Evolutionary conservation across 2,113 vertebrate species (phyloP), one percentile per base, ranked within the genome.

Genomic region (Rhipidura dahli): DNA sequence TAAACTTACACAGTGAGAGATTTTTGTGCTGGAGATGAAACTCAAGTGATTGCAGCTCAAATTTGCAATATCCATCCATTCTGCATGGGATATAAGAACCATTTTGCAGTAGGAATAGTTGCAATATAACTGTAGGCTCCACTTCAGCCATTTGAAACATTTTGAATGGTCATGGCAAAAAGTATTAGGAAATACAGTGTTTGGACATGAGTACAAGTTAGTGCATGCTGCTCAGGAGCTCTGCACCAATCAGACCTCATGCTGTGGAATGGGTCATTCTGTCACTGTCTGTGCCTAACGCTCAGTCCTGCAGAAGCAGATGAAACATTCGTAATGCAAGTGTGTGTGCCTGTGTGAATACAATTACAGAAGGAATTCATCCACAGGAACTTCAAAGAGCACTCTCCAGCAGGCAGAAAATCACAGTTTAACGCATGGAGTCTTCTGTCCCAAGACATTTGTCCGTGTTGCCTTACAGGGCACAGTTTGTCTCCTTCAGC

Each of bases 391-490:
- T 94, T 94, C 89, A 79, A 60, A 95, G 69, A 82, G 49, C 66
- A 44, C 64, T 90, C 42, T 92, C 47, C 60, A 89, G 68, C 59
- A 54, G 75, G 80, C 89, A 96, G 76, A 96, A 95, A 92, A 84
- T 78, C 64, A 40, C 16, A 35, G 51, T 87, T 91, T 68, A 82
- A 86, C 15, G 31, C 49, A 7, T 60, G 47, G 63, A 77, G 20
- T 59, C 37, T 80, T 90, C 82, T 79, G 24, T 76, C 83, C 57
- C 70, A 39, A 64, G 49, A 82, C 61, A 21, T 94, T 82, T 53
- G 86, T 79, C 57, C 0, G 0, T 72, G 44, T 76, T 84, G 73
- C 56, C 49, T 95, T 87, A 49, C 69, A 94, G 84, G 81, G 81
- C 57, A 76, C 64, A 57, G 57, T 85, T 92, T 92, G 76, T 87